Evolutionary conservation across 1,140 invertebrate species (phyloP).

Genomic region (Holcopasites calliopsidis): DNA sequence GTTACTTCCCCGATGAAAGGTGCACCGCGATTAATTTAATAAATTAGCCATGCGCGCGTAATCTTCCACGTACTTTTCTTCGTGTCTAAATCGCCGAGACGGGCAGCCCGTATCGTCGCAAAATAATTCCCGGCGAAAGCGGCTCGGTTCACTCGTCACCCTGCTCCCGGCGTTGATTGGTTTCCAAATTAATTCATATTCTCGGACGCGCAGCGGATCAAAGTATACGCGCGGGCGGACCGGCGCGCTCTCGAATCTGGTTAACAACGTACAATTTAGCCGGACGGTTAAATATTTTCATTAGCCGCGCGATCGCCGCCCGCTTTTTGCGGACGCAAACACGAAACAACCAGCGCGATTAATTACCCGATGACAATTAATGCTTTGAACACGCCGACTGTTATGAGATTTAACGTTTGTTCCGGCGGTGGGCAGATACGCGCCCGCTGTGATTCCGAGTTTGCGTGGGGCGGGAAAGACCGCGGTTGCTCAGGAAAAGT

Average conservation of each 20-base stretch:
- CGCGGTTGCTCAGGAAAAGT: constrained; percentile 52
- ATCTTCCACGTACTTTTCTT: too few species aligned
- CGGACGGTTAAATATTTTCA: constrained; percentile 21
- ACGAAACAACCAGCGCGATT: background rate
- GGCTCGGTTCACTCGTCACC: background rate
- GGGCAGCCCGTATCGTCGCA: background rate
- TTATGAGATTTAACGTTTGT: background rate
- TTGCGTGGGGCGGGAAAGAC: too few species aligned
- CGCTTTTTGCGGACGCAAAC: background rate
- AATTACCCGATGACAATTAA: constrained; percentile 10
- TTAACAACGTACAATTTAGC: constrained; percentile 15
- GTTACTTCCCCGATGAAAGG: too few species aligned
- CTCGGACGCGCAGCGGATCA: background rate
- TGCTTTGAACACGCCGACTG: background rate
- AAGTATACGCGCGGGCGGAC: background rate
- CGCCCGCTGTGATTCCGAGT: background rate
- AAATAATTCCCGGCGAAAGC: constrained; percentile 9
- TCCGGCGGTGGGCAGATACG: too few species aligned
- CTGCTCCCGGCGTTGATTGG: constrained; percentile 1
- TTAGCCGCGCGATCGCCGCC: background rate
- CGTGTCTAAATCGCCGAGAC: background rate
- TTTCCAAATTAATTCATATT: constrained; percentile 27
- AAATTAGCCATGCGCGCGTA: too few species aligned
- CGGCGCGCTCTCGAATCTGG: background rate
- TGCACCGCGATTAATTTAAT: too few species aligned